Conservation (phyloP, 2,888 invertebrate species). For the Troilus luridus region DNA sequence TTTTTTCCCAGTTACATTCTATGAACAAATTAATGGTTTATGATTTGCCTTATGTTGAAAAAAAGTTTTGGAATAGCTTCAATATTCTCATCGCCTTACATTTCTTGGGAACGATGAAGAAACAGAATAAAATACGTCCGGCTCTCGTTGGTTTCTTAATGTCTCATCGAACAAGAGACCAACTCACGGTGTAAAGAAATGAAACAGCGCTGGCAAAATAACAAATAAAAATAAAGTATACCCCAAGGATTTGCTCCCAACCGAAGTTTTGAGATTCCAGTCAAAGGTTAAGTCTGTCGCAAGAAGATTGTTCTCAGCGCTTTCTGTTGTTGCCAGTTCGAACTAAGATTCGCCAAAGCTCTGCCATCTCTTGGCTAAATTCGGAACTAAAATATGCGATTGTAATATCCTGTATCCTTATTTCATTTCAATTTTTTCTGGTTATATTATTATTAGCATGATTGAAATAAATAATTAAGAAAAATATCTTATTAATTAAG, state of each 20-base stretch:
- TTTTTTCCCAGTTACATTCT: too few species aligned
- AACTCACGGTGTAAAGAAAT: not conserved
- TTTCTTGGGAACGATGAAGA: not conserved
- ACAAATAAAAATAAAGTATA: conserved; percentile 1
- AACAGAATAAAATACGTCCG: not conserved
- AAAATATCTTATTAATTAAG: too few species aligned
- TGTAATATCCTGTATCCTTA: too few species aligned
- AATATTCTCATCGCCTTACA: not conserved
- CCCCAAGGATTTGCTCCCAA: not conserved
- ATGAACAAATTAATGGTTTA: not conserved
- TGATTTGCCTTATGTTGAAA: not conserved
- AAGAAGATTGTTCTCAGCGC: not conserved
- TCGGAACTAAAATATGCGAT: not conserved
- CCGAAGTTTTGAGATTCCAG: conserved; percentile 27
- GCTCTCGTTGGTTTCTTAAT: not conserved
- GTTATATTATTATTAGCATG: too few species aligned
- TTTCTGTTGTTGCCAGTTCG: not conserved
- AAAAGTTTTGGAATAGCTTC: not conserved
- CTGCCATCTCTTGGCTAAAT: not conserved
- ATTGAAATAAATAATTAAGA: too few species aligned
- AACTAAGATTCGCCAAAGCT: not conserved
- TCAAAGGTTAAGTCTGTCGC: not conserved
- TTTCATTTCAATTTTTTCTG: too few species aligned
- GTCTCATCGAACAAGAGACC: not conserved
- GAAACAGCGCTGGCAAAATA: not conserved